Evolutionary conservation across 2,797 vertebrate species (phyloP), one percentile per base, ranked within the genome.

Genomic region (Sebastes hubbsi): DNA sequence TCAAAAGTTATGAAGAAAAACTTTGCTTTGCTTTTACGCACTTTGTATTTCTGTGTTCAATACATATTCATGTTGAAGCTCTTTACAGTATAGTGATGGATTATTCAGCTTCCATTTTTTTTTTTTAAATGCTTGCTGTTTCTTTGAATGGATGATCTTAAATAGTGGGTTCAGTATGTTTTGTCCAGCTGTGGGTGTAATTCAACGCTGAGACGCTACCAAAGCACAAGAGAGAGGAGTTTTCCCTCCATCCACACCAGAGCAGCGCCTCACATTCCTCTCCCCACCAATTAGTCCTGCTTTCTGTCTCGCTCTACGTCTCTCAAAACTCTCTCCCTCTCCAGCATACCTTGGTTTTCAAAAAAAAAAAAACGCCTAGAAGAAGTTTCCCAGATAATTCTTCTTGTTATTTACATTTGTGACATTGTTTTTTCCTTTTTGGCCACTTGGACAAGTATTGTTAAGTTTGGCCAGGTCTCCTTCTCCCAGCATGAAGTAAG

Each of bases 151-250:
- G 13, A 67, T 88, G 72, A 76, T 62, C 38, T 64, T 54, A 80
- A 66, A 80, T 36, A 12, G 30, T 38, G 8, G 42, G 56, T 30
- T 84, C 75, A 52, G 73, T 46, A 91, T 93, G 78, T 83, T 88
- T 86, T 88, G 82, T 83, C 89, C 92, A 94, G 91, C 84, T 94
- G 91, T 90, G 88, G 85, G 62, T 80, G 89, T 86, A 90, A 93
- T 83, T 88, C 71, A 88, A 84, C 78, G 85, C 90, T 63, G 82
- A 74, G 81, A 89, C 52, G 32, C 79, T 77, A n/a, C 29, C 4
- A 24, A 69, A 72, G 82, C 83, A 81, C 68, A 61, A 80, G 62
- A 79, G 74, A 80, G 18, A 4, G 61, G 78, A 70, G 73, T 65
- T 80, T 83, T 82, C 74, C 81, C 60, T 79, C 68, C 64, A 24